These are phyloP conservation scores for Hemiscyllium ocellatum DNA, from an alignment of 2,113 vertebrate genomes.

Conservation along the genomic window DNA sequence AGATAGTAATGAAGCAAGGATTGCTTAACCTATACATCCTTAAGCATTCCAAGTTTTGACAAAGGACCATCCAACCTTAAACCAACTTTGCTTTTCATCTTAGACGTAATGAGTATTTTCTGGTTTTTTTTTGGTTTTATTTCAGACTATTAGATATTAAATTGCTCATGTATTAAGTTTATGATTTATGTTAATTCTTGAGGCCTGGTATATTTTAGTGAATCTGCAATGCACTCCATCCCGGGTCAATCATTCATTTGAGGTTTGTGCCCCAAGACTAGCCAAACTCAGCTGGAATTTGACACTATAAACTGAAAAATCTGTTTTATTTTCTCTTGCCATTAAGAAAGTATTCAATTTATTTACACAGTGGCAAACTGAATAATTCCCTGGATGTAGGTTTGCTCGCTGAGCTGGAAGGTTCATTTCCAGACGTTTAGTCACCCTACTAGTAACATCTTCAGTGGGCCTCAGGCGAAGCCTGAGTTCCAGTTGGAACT, in stretches of 20 bases:
- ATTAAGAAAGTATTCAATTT: not conserved
- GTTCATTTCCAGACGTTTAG: no score
- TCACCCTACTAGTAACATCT: no score
- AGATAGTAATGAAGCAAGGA: not conserved
- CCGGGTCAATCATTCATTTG: no score
- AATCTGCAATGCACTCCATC: not conserved
- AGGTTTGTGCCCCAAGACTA: no score
- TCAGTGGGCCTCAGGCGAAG: no score
- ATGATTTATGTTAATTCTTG: not conserved
- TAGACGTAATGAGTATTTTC: not conserved
- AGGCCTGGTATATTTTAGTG: not conserved
- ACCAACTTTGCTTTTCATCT: not conserved
- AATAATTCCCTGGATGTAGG: not conserved
- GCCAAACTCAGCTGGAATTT: no score
- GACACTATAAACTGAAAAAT: not conserved
- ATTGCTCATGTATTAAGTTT: not conserved
- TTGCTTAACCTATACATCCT: not conserved
- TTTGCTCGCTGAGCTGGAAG: no score
- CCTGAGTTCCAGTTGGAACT: no score
- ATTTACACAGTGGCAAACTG: not conserved
- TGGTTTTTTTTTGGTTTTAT: not conserved
- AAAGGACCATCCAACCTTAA: not conserved
- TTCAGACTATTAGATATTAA: no score
- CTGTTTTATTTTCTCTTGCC: not conserved
- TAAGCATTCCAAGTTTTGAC: not conserved